Evolutionary conservation across 2,113 vertebrate species (phyloP), one percentile per base, ranked within the genome.

Genomic region (Xiphophorus hellerii): DNA sequence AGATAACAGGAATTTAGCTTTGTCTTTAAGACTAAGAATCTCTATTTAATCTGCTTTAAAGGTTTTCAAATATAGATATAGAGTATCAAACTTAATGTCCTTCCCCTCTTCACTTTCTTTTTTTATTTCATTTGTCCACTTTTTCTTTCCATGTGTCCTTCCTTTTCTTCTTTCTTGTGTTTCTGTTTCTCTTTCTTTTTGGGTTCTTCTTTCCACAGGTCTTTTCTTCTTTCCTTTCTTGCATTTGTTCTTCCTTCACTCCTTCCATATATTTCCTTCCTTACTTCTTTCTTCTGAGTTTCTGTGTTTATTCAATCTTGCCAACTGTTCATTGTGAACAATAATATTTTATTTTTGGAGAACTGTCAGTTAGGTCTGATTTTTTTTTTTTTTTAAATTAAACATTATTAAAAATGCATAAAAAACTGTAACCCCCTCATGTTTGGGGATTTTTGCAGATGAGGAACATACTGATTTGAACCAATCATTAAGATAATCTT

Each of bases 401-500:
- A 22, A 54, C 6, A 22, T 54, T 20, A 8, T 17, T 54, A 54
- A 7, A 54, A 37, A 37, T 12, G 10, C 35, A 37, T 37, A 10
- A 37, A 37, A 11, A 37, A 37, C 9, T 15, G 1, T 5, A 15
- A 15, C 3, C 39, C 39, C 39, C 39, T 42, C 14, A 5, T 51
- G 14, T 51, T 54, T 54, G 48, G 71, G 78, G 88, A 15, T 77
- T 77, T 88, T 91, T 84, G 76, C 90, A 85, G 88, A 88, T 85
- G 75, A 80, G 86, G 68, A 42, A 76, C 73, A 75, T 62, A 58
- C 80, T 67, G 62, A 75, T 69, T 66, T 68, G 75, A 78, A 71
- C 71, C 73, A 44, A 37, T 72, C 70, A 80, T 82, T 78, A 51
- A 71, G 68, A 79, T 71, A 75, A 76, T 85, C 87, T 76, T 82